Evolutionary conservation across 2,797 vertebrate genomes (phyloP).

Genomic region (Percopsis omiscomaycus): DNA sequence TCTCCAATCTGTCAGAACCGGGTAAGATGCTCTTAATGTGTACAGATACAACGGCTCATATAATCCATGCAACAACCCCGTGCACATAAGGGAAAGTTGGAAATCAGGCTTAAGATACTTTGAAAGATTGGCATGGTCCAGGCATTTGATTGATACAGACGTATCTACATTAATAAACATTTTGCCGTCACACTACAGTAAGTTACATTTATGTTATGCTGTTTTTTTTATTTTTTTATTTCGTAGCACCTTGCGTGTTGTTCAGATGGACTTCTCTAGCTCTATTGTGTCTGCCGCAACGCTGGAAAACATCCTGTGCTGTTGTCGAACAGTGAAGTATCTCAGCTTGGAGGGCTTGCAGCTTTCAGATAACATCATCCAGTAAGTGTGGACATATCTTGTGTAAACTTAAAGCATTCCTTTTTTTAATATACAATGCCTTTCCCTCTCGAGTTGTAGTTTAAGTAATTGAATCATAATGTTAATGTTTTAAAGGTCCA

Average conservation of each 20-base stretch:
- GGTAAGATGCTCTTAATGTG: constrained; percentile 70
- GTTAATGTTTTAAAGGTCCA: too few species aligned
- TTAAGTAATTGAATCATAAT: not conserved
- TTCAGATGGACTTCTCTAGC: constrained; percentile 88
- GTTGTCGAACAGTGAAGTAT: constrained; percentile 80
- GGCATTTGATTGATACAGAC: too few species aligned
- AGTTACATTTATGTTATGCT: not conserved
- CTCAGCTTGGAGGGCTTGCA: constrained; percentile 89
- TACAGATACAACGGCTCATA: too few species aligned
- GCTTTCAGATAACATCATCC: constrained; percentile 80
- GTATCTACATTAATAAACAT: too few species aligned
- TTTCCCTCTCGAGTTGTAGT: not conserved
- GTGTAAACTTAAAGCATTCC: not conserved
- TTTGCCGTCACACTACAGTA: too few species aligned
- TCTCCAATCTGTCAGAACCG: constrained; percentile 67
- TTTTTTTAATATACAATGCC: not conserved
- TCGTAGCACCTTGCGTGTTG: constrained; percentile 78
- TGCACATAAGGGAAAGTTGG: too few species aligned
- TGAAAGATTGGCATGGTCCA: too few species aligned
- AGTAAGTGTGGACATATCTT: constrained; percentile 26
- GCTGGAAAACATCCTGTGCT: constrained; percentile 79
- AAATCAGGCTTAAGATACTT: too few species aligned
- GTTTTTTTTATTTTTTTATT: not conserved
- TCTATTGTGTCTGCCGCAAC: constrained; percentile 76
- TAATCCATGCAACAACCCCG: too few species aligned